Conservation (phyloP, 2,797 vertebrate species). For the Artibeus lituratus region DNA sequence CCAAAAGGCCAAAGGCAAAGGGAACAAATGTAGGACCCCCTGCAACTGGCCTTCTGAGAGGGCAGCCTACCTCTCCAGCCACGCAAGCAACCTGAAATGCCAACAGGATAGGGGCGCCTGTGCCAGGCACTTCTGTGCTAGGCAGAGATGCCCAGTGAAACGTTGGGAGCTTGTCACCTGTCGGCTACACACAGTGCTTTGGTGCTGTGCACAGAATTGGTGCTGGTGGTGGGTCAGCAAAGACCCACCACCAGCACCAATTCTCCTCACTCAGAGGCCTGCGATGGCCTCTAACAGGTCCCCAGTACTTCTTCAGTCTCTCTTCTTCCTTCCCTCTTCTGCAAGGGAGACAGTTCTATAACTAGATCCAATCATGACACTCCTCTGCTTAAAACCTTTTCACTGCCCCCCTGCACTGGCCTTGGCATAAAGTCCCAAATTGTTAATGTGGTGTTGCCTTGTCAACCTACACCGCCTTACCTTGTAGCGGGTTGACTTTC, state of each 20-base stretch:
- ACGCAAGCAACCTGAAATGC: not conserved
- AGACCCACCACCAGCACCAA: not conserved
- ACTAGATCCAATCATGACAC: not conserved
- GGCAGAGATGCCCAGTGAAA: not conserved
- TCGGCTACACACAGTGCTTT: not conserved
- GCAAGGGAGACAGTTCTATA: not conserved
- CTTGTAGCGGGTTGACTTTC: not conserved
- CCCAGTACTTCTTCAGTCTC: not conserved
- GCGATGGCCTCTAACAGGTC: not conserved
- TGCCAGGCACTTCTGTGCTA: not conserved
- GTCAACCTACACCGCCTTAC: not conserved
- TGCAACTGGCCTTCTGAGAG: not conserved
- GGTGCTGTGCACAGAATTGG: no score
- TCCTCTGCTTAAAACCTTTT: not conserved
- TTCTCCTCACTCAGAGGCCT: not conserved
- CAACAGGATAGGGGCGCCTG: not conserved
- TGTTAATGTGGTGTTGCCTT: not conserved
- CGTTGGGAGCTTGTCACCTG: not conserved
- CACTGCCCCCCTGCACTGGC: not conserved
- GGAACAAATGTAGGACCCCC: not conserved
- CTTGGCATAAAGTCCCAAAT: not conserved
- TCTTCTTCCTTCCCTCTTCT: not conserved
- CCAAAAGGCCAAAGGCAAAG: constrained; percentile 6
- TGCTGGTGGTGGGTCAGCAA: no score
- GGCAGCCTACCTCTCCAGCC: not conserved